These are phyloP conservation scores for Rhynchomys soricoides DNA, from an alignment of 2,113 vertebrate species.

Conservation along the genomic window DNA sequence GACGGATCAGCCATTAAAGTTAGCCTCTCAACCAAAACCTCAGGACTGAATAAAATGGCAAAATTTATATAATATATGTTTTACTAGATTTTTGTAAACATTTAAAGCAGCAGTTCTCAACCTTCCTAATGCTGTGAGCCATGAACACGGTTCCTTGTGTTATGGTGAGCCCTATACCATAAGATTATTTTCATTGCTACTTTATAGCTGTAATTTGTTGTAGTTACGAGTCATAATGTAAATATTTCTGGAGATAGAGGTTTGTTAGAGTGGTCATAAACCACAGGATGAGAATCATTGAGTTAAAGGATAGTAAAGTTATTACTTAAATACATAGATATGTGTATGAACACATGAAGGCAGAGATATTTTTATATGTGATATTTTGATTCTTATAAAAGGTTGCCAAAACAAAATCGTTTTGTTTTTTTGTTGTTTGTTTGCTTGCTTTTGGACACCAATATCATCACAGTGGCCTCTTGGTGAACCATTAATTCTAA, in stretches of 20 bases:
- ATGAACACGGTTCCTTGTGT: neutral
- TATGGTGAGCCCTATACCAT: neutral
- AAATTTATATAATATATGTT: neutral
- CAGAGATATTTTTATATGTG: neutral
- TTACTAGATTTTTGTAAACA: neutral
- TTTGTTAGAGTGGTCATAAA: neutral
- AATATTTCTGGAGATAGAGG: neutral
- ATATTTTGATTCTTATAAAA: conserved; percentile 35
- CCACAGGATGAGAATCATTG: neutral
- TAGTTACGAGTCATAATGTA: neutral
- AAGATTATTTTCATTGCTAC: neutral
- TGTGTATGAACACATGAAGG: neutral
- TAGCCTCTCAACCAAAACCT: neutral
- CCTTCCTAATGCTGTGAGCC: neutral
- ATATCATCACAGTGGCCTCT: neutral
- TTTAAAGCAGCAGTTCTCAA: neutral
- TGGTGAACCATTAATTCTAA: neutral
- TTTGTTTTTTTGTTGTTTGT: neutral
- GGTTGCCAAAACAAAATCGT: neutral
- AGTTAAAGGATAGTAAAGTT: neutral
- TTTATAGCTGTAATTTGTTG: neutral
- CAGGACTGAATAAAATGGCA: neutral
- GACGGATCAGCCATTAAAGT: no score
- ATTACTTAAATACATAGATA: neutral
- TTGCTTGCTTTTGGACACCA: neutral